phyloP scores from a whole-genome alignment of 2,797 vertebrate species.

The Amblyopsis hoosieri region DNA sequence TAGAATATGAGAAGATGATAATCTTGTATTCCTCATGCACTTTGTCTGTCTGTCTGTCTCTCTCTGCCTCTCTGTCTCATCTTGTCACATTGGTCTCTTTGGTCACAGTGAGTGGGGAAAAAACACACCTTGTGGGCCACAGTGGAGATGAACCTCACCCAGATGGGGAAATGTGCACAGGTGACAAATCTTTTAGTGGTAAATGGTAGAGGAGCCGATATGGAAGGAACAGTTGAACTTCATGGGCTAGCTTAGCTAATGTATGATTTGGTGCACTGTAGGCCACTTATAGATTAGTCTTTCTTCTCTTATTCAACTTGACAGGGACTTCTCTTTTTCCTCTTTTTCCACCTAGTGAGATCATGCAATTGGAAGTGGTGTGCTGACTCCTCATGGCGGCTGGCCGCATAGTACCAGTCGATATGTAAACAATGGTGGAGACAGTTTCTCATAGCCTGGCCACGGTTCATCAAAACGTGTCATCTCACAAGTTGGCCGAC shows the following conservation, averaged over 20 bases:
- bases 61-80: slow-evolving; percentile 21
- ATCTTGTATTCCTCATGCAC: slow-evolving; percentile 54
- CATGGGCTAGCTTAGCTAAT: slow-evolving; percentile 45
- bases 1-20: slow-evolving; percentile 69
- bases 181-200: slow-evolving; percentile 47
- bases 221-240: slow-evolving; percentile 22
- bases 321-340: slow-evolving; percentile 55
- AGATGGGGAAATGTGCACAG: slow-evolving; percentile 44
- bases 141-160: slow-evolving; percentile 53
- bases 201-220: slow-evolving; percentile 34
- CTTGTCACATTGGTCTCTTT: slow-evolving; percentile 52
- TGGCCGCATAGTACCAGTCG: slow-evolving; percentile 49
- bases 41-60: not conserved
- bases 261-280: slow-evolving; percentile 42
- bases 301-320: slow-evolving; percentile 53
- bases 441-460: slow-evolving; percentile 54
- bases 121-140: slow-evolving; percentile 52
- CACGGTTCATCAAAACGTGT: slow-evolving; percentile 59
- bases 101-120: slow-evolving; percentile 39
- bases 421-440: slow-evolving; percentile 61
- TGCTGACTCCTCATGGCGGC: slow-evolving; percentile 47
- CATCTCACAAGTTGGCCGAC: slow-evolving; percentile 8
- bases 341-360: slow-evolving; percentile 60
- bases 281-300: slow-evolving; percentile 53
- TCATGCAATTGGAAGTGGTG: slow-evolving; percentile 48